Base-by-base conservation (phyloP, 2,113 vertebrate species). In the Lasiurus borealis region DNA sequence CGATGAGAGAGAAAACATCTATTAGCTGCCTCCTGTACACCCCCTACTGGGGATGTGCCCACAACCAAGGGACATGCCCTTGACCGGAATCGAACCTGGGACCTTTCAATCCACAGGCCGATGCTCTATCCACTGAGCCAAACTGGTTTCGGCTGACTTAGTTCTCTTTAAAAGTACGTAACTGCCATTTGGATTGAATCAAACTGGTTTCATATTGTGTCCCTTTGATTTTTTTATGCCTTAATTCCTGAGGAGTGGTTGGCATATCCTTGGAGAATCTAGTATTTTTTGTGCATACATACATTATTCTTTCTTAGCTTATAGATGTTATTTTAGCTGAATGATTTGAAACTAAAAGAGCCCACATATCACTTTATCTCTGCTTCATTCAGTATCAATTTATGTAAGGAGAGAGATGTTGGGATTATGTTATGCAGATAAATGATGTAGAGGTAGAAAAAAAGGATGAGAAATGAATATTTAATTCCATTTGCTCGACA, bases 221-320 rank as follows among this genome's bases (percentile, higher is more conserved):
- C 68, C 27, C 64, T n/a, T 66, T 96, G n/a, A 64, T 87, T 40
- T 40, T 40, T 69, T 90, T 96, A 96, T 88, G 87, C 66, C 73
- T 86, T 36, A 50, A 72, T 15, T 86, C 36, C 29, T 19, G 1
- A 68, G 90, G 75, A 71, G 57, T 89, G 44, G 57, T 80, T 91
- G 78, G 46, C 48, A 15, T 91, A 84, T 88, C 52, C 16, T 73
- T 80, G 57, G 54, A 91, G 62, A 85, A 72, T 59, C 68, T 89
- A 50, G 11, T 71, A 80, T 96, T 85, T 13, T 66, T 86, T 84
- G 54, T 23, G 29, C 27, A 25, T 62, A 62, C 59, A 27, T 59
- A 25, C 93, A 16, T 76, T 91, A 59, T 76, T 94, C 50, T 91
- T 91, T 46, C n/a, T 94, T 88, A 66, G 50, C 23, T n/a, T 57